Evolutionary conservation across 2,888 invertebrate genomes (phyloP).

Genomic region (Myopa testacea): DNA sequence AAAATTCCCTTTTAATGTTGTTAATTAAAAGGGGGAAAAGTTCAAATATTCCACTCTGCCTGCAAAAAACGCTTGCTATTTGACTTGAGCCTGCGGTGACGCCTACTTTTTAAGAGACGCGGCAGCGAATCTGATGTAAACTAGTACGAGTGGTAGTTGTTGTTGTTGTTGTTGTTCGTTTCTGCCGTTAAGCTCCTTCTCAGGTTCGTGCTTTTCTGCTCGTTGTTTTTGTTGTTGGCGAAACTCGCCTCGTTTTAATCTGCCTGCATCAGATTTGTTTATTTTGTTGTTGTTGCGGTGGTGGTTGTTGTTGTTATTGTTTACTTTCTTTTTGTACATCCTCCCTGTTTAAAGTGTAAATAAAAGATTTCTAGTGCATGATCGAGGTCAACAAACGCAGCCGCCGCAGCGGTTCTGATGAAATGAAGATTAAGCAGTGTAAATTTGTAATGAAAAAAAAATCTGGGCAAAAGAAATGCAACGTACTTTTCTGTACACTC

Average conservation of each 20-base stretch:
- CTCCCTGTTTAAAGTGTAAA: conserved; percentile 6
- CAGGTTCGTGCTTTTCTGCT: not conserved
- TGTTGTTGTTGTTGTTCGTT: not conserved
- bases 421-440: conserved; percentile 2
- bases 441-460: not conserved
- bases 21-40: not conserved
- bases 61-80: no score
- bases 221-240: no score
- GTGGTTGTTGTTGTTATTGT: no score
- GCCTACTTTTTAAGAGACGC: not conserved
- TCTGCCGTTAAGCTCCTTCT: not conserved
- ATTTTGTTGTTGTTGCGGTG: no score
- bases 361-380: conserved; percentile 13
- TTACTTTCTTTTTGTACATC: no score
- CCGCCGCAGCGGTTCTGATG: conserved; percentile 13
- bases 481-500: not conserved
- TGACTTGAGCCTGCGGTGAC: not conserved
- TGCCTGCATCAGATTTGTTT: no score
- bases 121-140: no score
- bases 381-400: conserved; percentile 31
- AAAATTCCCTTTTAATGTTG: not conserved
- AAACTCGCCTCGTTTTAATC: no score
- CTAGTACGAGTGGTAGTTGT: no score
- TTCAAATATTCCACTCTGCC: no score
- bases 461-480: not conserved